Evolutionary conservation across 1,140 invertebrate species (phyloP), one percentile per base, ranked within the genome.

Genomic region (Drosophila kurseongensis): DNA sequence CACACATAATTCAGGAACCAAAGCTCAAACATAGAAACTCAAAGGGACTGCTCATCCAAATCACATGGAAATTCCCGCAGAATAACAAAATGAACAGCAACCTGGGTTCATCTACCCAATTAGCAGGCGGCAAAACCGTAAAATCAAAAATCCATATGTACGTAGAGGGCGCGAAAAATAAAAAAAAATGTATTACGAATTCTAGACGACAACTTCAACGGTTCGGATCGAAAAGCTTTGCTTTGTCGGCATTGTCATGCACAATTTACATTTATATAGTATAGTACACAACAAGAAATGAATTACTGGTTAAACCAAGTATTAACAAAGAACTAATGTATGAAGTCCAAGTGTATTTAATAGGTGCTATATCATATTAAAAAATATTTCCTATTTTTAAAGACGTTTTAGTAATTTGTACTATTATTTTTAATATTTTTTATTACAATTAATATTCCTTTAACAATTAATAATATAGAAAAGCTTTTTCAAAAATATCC

Each of bases 181-280:
- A 58, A 42, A 60, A 42, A 56, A 57, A 55, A 75, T 66, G 29
- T 86, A 82, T 88, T 86, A 79, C 79, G 67, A 79, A 86, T 86
- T 86, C 83, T 79, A 79, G 66, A 50, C 81, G 59, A 84, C 65
- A 76, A 79, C 69, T 58, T 57, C 65, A 68, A 56, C 60, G 76
- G 50, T 60, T 60, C 38, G 60, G 40, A 44, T 63, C 40, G 61
- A 42, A 35, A 35, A 45, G 56, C 41, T 73, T 35, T 29, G 60
- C 63, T 51, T 67, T 67, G 60, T 42, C 47, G 44, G 57, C 48
- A 83, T 79, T 75, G 80, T 76, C 74, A 56, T 76, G 62, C 55
- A 75, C 80, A 79, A 74, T 82, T 82, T 80, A 60, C 67, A 47
- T 50, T 5, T 27, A 10, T 54, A 47, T 29, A 71, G 36, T 40